Evolutionary conservation across 2,888 invertebrate genomes (phyloP), one percentile per base, ranked within the genome.

Genomic region (Apamea anceps): DNA sequence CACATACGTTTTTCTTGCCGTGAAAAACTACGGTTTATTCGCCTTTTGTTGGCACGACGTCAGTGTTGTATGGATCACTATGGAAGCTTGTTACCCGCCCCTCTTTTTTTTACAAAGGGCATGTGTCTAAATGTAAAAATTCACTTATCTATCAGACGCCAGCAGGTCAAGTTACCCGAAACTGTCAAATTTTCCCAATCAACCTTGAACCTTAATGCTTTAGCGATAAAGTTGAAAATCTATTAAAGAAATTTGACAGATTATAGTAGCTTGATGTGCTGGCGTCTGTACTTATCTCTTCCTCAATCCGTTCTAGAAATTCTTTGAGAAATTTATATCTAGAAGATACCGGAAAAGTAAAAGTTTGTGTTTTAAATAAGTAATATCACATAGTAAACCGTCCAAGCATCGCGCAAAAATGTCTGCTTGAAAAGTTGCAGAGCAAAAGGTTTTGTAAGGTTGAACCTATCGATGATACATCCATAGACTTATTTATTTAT

Each of bases 71-170:
- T 21, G 54, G 54, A 54, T 21, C 7, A 54, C 54, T 54, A 21
- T 51, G 54, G 54, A 54, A 54, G 54, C 7, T 54, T 8, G 21
- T 54, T 54, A 2, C 8, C 8, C 2, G 54, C 21, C 54, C 21
- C 51, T 8, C 37, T 37, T 37, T 37, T 8, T 54, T 54, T 54
- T 7, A 21, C 21, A 2, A 54, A 8, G 54, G 21, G 51, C 5
- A 18, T 4, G 32, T 18, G 32, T 21, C 18, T 21, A 63, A 63
- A 21, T 32, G 8, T 32, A 63, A 63, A 63, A 63, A 63, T 1
- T 0, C 0, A 32, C 10, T 28, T 18, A 28, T 7, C 0, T 10
- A 13, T 12, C 4, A 12, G n/a, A n/a, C n/a, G n/a, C n/a, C n/a
- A n/a, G n/a, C n/a, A n/a, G n/a, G n/a, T n/a, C n/a, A n/a, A n/a